These are phyloP conservation scores for Cephonodes hylas DNA, from an alignment of 2,888 invertebrate species.

Conservation along the genomic window DNA sequence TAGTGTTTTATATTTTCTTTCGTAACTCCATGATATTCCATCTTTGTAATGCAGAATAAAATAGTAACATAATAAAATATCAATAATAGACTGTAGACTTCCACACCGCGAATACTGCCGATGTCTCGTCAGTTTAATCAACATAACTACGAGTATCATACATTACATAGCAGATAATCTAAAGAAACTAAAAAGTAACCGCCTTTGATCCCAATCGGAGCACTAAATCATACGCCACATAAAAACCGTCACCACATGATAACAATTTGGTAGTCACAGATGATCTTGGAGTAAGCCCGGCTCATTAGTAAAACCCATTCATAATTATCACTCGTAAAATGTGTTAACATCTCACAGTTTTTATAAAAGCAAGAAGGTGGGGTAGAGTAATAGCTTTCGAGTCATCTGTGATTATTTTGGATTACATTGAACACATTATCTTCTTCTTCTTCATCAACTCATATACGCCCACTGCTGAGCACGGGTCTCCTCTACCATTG, in stretches of 20 bases:
- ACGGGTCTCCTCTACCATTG: too few species aligned
- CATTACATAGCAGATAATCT: not conserved
- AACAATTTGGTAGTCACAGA: not conserved
- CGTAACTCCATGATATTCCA: too few species aligned
- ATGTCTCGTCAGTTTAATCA: not conserved
- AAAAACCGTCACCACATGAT: slow-evolving; percentile 3
- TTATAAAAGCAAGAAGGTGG: too few species aligned
- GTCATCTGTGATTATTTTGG: too few species aligned
- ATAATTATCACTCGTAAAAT: not conserved
- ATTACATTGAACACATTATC: too few species aligned
- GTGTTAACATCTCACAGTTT: not conserved
- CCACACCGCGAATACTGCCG: too few species aligned
- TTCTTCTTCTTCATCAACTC: too few species aligned
- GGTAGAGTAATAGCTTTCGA: not conserved
- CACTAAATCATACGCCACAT: not conserved
- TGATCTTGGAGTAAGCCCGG: not conserved
- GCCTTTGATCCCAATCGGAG: not conserved
- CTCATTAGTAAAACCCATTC: not conserved
- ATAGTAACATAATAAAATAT: too few species aligned
- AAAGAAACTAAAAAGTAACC: not conserved
- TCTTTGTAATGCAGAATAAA: too few species aligned
- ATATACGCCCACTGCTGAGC: too few species aligned
- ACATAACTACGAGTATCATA: not conserved
- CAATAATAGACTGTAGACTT: too few species aligned
- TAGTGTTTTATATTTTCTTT: too few species aligned